Base-by-base conservation (phyloP, 2,888 invertebrate species). In the Elaeidobius kamerunicus region DNA sequence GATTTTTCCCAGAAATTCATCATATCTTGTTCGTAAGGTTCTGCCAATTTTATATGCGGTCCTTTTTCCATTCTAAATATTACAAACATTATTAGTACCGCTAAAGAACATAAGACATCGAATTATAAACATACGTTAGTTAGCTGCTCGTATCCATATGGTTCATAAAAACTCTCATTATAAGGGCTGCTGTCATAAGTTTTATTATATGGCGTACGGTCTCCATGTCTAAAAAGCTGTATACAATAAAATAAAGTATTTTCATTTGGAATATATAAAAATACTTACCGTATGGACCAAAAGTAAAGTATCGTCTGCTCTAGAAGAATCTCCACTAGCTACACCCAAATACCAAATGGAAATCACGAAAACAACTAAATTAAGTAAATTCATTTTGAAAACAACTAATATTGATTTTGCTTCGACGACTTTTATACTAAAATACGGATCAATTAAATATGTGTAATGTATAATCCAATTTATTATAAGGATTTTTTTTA, bases 41-140 rank as follows among this genome's bases (percentile, higher is more conserved):
- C 75, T 66, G 12, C 86, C 86, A 54, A 81, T 76, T 54, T 76
- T 73, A 65, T 78, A 85, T 57, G 83, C 78, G 60, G 79, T 79
- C 47, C 69, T 66, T 69, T 82, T 81, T 56, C 85, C 85, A 65
- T 73, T 27, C 57, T 58, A 56, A 28, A 4, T 48, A 50, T 12
- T n/a, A 35, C 14, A 34, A 19, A 14, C 14, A 12, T 12, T n/a
- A 7, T 12, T 12, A 1, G 1, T 35, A 7, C 14, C 14, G 14
- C 12, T 18, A 3, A 18, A 18, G 2, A 17, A 1, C 7, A 17
- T n/a, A 2, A 23, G 12, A 30, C 2, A 30, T 28, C 16, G 3
- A 17, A 9, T 7, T 20, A 19, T 4, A 12, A 4, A 36, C 47
- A 47, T 41, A 53, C 53, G 3, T 19, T 41, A 32, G 46, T 32